Evolutionary conservation across 2,113 vertebrate genomes (phyloP).

Genomic region (Callopanchax toddi): DNA sequence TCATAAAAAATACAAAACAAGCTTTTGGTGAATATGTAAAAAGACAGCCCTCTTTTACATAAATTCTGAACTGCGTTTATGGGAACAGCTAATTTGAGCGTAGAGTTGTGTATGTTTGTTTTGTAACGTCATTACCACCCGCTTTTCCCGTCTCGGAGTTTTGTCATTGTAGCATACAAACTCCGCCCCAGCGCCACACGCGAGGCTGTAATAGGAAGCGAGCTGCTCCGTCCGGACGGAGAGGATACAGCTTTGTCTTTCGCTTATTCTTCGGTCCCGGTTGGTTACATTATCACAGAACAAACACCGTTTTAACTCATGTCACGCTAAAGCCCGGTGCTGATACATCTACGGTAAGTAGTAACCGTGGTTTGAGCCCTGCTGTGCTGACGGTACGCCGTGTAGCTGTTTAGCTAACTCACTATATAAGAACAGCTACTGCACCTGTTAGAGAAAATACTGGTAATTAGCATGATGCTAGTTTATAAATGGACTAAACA

Average conservation of each 20-base stretch:
- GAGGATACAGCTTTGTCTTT: neutral
- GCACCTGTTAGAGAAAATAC: no score
- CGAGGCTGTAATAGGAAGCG: rapidly evolving
- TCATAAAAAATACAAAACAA: no score
- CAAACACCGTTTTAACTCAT: slow-evolving; percentile 27
- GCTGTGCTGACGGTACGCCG: neutral
- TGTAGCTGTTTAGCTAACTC: neutral
- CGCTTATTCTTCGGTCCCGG: neutral
- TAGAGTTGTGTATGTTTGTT: slow-evolving; percentile 22
- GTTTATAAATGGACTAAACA: slow-evolving; percentile 12
- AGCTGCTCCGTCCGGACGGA: neutral
- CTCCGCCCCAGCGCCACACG: slow-evolving; percentile 45
- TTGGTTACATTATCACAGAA: neutral
- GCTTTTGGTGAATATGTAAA: no score
- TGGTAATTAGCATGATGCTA: neutral
- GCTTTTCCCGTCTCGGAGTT: neutral
- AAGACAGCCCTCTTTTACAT: no score
- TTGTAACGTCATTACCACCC: neutral
- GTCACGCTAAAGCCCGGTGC: slow-evolving; percentile 32
- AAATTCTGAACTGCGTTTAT: neutral
- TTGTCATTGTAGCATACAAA: neutral
- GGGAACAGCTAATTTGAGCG: neutral
- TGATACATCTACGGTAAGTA: slow-evolving; percentile 41
- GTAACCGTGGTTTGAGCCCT: neutral
- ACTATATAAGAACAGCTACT: no score